Evolutionary conservation across 2,113 vertebrate genomes (phyloP), one percentile per base, ranked within the genome.

Genomic region (Xenopus borealis): DNA sequence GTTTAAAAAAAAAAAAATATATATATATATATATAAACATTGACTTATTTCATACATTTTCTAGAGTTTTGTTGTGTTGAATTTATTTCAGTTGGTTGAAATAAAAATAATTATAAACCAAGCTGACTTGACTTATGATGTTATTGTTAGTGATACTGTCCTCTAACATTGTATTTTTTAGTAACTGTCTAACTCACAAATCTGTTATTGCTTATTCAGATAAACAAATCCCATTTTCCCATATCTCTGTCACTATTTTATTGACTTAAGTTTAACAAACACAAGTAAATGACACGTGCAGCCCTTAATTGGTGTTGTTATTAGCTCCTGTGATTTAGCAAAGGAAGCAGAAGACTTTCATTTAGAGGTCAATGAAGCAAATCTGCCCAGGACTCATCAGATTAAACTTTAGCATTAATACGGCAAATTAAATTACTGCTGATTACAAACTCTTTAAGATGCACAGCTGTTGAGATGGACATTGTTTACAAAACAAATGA

Each of bases 391-490:
- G 59, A 77, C 57, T 77, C 50, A 64, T 63, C 61, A 70, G 59
- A 77, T 77, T 77, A 70, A 77, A 77, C 50, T 69, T 69, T 77
- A 69, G 61, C 74, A 69, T 63, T 77, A 69, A 70, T 70, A 57
- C 67, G 53, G 46, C 19, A 63, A 76, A 77, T 61, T 63, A 20
- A 77, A 77, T 77, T 64, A 77, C 46, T 61, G 70, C 69, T 77
- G 74, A 77, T 77, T 62, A 77, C 62, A 23, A 55, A 77, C 59
- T 70, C 73, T 70, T 55, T 64, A 64, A 64, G 27, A 77, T 50
- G 33, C 46, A 69, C 69, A 70, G 19, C 66, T 47, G 63, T 47
- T 70, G 57, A 69, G 66, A 23, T 69, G 66, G 58, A 69, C 52
- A 62, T 14, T 62, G 65, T 68, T 75, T 67, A 68, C 52, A 12